Evolutionary conservation across 1,140 invertebrate genomes (phyloP).

Genomic region (Sitophilus oryzae): DNA sequence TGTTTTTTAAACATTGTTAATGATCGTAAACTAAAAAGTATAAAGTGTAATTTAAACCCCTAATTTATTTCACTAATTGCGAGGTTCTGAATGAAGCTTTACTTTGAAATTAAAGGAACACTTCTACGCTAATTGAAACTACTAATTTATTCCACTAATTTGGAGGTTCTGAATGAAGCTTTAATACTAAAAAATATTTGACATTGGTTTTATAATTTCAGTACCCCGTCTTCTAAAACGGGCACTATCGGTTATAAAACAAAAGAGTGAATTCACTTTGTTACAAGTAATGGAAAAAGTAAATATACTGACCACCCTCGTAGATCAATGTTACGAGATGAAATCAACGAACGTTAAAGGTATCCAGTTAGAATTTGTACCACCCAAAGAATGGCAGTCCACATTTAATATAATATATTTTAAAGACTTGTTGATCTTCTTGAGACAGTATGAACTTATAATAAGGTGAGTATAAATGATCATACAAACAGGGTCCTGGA

Average conservation of each 20-base stretch:
- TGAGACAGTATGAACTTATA: conserved; percentile 58
- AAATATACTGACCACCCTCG: conserved; percentile 53
- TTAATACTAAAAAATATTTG: too few relatives aligned
- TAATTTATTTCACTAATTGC: too few relatives aligned
- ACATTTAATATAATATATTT: conserved; percentile 44
- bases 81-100: too few relatives aligned
- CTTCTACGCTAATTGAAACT: too few relatives aligned
- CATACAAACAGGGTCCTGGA: too few relatives aligned
- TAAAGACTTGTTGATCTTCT: conserved; percentile 51
- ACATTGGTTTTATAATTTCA: conserved; percentile 41
- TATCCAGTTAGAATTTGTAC: background rate
- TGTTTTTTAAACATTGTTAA: too few relatives aligned
- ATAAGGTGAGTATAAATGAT: conserved; percentile 41
- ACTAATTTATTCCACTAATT: too few relatives aligned
- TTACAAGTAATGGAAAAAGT: conserved; percentile 55
- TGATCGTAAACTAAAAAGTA: too few relatives aligned
- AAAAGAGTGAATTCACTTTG: conserved; percentile 49
- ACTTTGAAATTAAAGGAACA: too few relatives aligned
- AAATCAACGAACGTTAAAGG: conserved; percentile 19
- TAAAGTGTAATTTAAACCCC: too few relatives aligned
- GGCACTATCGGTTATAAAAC: conserved; percentile 49
- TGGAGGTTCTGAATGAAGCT: too few relatives aligned
- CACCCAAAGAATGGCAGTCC: conserved; percentile 21
- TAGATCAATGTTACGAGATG: conserved; percentile 45
- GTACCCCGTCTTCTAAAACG: conserved; percentile 57